phyloP scores from a whole-genome alignment of 2,797 vertebrate genomes.

The Urosaurus nigricauda region DNA sequence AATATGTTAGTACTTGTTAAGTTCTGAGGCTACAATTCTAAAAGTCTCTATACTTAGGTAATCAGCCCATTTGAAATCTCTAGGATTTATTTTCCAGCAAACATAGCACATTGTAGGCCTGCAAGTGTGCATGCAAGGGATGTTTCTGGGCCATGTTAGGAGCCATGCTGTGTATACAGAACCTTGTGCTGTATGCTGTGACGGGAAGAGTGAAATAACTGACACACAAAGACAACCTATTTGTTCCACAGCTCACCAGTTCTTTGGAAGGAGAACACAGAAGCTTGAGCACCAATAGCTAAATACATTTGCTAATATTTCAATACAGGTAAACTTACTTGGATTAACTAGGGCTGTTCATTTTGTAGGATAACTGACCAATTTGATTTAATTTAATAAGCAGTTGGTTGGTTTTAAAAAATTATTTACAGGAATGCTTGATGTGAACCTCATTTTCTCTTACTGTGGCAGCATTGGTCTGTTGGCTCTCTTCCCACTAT shows the following conservation, averaged over 20 bases:
- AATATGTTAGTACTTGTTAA: no score
- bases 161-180: neutral
- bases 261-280: neutral
- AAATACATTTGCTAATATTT: neutral
- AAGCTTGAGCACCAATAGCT: neutral
- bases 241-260: neutral
- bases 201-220: no score
- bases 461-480: neutral
- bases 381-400: neutral
- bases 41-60: no score
- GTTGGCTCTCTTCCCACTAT: neutral
- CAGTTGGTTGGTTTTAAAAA: neutral
- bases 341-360: neutral
- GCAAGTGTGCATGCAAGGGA: neutral
- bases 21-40: no score
- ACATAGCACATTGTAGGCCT: neutral
- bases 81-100: neutral
- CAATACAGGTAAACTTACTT: neutral
- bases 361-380: neutral
- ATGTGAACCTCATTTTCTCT: neutral
- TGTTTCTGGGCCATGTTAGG: neutral
- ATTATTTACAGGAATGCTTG: constrained; percentile 3
- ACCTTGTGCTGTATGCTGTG: neutral
- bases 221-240: no score
- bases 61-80: no score